Percentiles rank a stretch among this genome's conserved stretches.
Evolutionary conservation across 2,797 vertebrate species (phyloP).

Genomic region (Nannoperca australis): DNA sequence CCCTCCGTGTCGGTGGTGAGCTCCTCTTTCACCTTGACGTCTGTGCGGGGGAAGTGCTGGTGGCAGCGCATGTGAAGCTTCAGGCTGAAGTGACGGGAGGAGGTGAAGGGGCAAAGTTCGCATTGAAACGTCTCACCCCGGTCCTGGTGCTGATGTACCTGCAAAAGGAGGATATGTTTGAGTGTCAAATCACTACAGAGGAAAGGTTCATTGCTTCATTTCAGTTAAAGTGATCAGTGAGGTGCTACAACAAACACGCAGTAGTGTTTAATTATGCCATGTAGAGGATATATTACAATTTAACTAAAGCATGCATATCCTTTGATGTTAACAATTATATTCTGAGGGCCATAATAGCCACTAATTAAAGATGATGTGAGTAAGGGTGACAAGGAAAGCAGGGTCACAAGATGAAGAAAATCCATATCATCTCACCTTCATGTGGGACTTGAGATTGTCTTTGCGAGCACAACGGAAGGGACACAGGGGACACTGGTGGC

Average conservation of each 20-base stretch:
- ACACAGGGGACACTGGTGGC: constrained; percentile 98
- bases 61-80: constrained; percentile 99
- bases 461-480: constrained; percentile 99
- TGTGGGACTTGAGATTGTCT: constrained; percentile 99
- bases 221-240: constrained; percentile 9
- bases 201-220: constrained; percentile 11
- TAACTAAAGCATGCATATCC: constrained; percentile 33
- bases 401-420: constrained; percentile 31
- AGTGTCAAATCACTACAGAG: constrained; percentile 24
- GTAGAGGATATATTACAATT: constrained; percentile 26
- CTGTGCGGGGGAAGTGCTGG: constrained; percentile 97
- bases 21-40: constrained; percentile 98
- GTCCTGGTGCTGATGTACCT: constrained; percentile 99
- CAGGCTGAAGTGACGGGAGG: constrained; percentile 99
- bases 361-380: constrained; percentile 40
- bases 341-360: constrained; percentile 26
- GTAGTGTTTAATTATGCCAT: constrained; percentile 25
- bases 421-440: constrained; percentile 91
- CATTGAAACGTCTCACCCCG: constrained; percentile 99
- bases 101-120: constrained; percentile 98
- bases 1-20: constrained; percentile 92
- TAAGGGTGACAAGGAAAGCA: constrained; percentile 10
- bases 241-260: constrained; percentile 15
- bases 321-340: constrained; percentile 52
- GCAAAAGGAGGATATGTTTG: constrained; percentile 51